A percentile compares a stretch with the other conserved stretches of the same genome.
Evolutionary conservation across 2,888 invertebrate genomes (phyloP).

Genomic region (Chorisops tibialis): DNA sequence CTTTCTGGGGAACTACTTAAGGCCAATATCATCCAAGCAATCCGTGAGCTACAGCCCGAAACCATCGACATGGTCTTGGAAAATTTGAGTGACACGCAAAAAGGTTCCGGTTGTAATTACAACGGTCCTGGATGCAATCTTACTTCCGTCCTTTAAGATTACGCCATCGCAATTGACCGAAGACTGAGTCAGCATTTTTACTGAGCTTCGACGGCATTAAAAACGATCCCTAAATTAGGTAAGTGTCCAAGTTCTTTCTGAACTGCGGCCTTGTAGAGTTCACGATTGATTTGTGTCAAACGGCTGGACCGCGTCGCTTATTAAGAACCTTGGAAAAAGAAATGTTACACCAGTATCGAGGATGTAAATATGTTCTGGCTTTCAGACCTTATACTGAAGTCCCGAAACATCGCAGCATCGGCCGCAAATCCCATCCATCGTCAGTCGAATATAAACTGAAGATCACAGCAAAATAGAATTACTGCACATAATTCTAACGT

Average conservation of each 20-base stretch:
- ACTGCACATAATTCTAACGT: no score
- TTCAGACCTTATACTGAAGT: slow-evolving; percentile 71
- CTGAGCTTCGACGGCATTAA: slow-evolving; percentile 73
- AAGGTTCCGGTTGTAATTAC: slow-evolving; percentile 88
- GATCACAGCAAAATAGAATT: no score
- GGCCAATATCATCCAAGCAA: no score
- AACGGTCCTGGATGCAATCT: slow-evolving; percentile 62
- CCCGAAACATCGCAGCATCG: slow-evolving; percentile 79
- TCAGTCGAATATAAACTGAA: slow-evolving; percentile 29
- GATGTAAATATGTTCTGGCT: no score
- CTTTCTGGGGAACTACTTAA: no score
- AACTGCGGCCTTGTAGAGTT: slow-evolving; percentile 71
- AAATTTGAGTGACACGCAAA: no score
- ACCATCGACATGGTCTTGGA: no score
- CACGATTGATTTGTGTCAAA: slow-evolving; percentile 87
- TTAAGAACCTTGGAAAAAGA: slow-evolving; percentile 64
- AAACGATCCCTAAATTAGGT: slow-evolving; percentile 64
- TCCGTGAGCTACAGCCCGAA: no score
- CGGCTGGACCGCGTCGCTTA: slow-evolving; percentile 78
- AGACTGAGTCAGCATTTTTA: slow-evolving; percentile 48
- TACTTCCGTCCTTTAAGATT: slow-evolving; percentile 55
- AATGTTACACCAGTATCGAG: no score
- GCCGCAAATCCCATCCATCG: slow-evolving; percentile 79
- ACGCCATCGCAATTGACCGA: slow-evolving; percentile 43
- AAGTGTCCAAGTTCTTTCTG: slow-evolving; percentile 68